Base-by-base conservation (phyloP, 2,113 vertebrate species). In the Forbesichthys agassizii region DNA sequence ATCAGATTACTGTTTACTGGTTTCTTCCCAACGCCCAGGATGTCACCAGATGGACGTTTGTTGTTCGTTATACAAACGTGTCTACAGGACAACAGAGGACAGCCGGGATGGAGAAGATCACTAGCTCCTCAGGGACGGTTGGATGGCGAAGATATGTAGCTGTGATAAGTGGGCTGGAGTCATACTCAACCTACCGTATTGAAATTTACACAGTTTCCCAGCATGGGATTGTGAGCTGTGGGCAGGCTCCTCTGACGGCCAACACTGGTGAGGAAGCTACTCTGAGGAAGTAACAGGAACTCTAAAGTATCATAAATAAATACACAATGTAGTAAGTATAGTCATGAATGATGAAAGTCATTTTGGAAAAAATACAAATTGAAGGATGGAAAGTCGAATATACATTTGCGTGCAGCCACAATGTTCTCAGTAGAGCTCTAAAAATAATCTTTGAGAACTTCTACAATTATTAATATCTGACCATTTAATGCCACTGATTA, bases 111-210 rank as follows among this genome's bases (percentile, higher is more conserved):
- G 79, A 70, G 73, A 94, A 92, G 78, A 78, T 46, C 55, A 90
- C 83, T 53, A 79, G 75, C 47, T 88, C 87, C 33, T 52, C 67
- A 27, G 61, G 70, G 54, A 77, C 92, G 48, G 6, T 2, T 83
- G 78, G 87, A 46, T 16, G 87, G 53, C 91, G 80, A 74, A 79
- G 89, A 62, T 95, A 89, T 77, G 88, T 69, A 0, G 54, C 77
- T 54, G 65, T 80, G 59, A 91, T 96, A 73, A 48, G 18, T 89
- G 85, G 90, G 20, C 53, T 94, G 56, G 89, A 86, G 70, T 81
- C 93, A n/a, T 92, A 91, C 83, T 93, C 87, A 74, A 84, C 78
- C 33, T 96, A 96, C 87, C 82, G 64, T 36, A n/a, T 96, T 33
- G 85, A 89, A 74, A 74, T 98, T 42, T 86, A 93, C 72, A 92